These are phyloP conservation scores for Pyrgilauda ruficollis DNA, from an alignment of 2,113 vertebrate species.

Conservation along the genomic window DNA sequence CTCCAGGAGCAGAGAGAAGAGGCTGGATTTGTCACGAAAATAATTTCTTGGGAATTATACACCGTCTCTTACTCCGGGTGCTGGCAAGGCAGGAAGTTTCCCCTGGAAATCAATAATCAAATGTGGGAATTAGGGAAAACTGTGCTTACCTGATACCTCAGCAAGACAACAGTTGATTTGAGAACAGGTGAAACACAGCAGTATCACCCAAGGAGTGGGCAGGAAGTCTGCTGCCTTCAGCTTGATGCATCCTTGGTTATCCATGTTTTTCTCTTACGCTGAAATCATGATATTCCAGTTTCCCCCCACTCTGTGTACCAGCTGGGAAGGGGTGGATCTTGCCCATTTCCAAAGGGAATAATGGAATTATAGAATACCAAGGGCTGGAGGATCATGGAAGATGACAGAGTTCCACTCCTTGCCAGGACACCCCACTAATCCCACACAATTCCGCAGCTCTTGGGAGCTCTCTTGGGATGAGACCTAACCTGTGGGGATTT, in stretches of 20 bases:
- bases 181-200: background rate
- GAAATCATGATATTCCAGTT: background rate
- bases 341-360: background rate
- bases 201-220: background rate
- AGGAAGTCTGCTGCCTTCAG: background rate
- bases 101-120: background rate
- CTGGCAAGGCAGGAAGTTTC: background rate
- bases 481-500: background rate
- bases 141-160: background rate
- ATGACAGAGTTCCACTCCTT: fast-evolving
- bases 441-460: background rate
- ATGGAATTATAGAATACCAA: background rate
- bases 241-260: background rate
- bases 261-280: background rate
- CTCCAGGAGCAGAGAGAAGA: background rate
- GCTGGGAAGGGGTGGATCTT: fast-evolving
- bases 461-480: fast-evolving
- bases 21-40: background rate
- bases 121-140: background rate
- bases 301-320: background rate
- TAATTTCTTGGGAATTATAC: background rate
- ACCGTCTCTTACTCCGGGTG: background rate
- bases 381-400: background rate
- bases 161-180: background rate
- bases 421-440: background rate